Evolutionary conservation across 2,113 vertebrate genomes (phyloP).

Genomic region (Ammodytes dubius): DNA sequence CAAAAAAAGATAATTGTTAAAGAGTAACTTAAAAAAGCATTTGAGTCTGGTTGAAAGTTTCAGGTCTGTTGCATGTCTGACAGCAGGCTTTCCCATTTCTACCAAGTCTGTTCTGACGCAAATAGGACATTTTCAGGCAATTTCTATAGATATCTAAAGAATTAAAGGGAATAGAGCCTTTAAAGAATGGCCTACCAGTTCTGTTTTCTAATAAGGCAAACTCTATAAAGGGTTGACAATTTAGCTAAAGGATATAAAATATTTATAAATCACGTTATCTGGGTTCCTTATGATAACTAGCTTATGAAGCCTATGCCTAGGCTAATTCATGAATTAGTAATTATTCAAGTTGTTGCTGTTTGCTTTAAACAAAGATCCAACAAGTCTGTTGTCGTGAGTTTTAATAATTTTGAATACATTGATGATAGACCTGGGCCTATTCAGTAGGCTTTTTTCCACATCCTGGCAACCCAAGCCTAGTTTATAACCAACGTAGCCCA

Average conservation of each 20-base stretch:
- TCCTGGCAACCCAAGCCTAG: not conserved
- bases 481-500: not conserved
- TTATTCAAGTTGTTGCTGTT: no score
- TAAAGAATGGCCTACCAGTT: not conserved
- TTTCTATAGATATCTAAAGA: not conserved
- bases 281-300: not conserved
- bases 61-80: not conserved
- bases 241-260: not conserved
- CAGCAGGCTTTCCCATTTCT: no score
- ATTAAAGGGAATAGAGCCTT: not conserved
- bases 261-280: not conserved
- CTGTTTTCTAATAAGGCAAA: not conserved
- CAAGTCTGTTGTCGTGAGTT: not conserved
- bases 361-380: not conserved
- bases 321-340: no score
- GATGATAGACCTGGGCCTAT: no score
- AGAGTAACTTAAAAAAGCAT: not conserved
- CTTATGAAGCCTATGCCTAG: no score
- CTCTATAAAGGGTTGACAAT: not conserved
- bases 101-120: no score
- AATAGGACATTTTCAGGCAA: not conserved
- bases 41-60: not conserved
- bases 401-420: not conserved
- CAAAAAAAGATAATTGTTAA: not conserved
- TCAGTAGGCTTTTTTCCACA: not conserved